A percentile compares a stretch with the other conserved stretches of the same genome.
Conservation (phyloP, 2,888 invertebrate genomes). For the Diabrotica balteata region DNA sequence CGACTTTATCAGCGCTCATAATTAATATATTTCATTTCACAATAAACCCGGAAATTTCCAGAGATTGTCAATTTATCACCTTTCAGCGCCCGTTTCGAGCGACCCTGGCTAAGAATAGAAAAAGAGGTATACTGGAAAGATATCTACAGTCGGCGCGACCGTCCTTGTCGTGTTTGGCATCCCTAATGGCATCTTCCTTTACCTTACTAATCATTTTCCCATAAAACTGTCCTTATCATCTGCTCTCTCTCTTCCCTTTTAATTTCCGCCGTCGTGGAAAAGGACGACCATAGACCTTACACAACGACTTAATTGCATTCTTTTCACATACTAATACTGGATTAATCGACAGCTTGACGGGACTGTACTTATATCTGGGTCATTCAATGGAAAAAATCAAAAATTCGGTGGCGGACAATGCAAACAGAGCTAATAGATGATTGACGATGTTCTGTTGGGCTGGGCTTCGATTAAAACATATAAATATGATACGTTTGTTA, state of each 20-base stretch:
- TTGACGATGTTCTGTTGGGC: too few species aligned
- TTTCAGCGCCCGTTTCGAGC: not conserved
- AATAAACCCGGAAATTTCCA: too few species aligned
- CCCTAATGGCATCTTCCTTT: conserved; percentile 17
- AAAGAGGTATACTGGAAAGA: conserved; percentile 3
- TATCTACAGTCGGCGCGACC: conserved; percentile 11
- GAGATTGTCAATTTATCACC: too few species aligned
- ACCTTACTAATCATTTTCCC: conserved; percentile 1
- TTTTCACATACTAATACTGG: conserved; percentile 18
- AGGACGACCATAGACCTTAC: conserved; percentile 8
- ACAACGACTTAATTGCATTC: conserved; percentile 20
- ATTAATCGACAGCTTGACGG: conserved; percentile 9
- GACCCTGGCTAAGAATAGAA: not conserved
- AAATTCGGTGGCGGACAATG: too few species aligned
- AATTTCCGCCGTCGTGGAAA: not conserved
- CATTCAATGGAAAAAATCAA: not conserved
- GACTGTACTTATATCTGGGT: not conserved
- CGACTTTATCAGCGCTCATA: too few species aligned
- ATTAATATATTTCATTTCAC: too few species aligned
- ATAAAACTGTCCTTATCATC: not conserved
- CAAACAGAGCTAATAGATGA: too few species aligned
- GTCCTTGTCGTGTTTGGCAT: conserved; percentile 15
- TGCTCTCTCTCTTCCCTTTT: not conserved
- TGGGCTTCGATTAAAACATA: too few species aligned
- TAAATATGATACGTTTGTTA: too few species aligned